Evolutionary conservation across 2,888 invertebrate species (phyloP), one percentile per base, ranked within the genome.

Genomic region (Acleris sparsana): DNA sequence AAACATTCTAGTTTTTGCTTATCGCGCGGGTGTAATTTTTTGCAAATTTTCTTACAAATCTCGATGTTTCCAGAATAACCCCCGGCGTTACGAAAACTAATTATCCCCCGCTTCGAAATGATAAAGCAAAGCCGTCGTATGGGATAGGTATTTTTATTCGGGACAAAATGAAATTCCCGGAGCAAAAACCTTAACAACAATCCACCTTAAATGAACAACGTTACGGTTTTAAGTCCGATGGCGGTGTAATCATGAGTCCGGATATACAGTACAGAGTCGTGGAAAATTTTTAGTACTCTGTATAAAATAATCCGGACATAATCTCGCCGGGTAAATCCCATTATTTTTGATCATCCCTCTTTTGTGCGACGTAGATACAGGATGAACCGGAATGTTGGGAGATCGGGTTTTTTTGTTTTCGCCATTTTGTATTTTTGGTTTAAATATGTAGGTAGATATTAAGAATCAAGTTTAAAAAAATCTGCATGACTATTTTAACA

Each of bases 61-160:
- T 46, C 44, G 57, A n/a, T 17, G 17, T 13, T n/a, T 52, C 11
- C 57, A 69, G 80, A 73, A 75, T 70, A 66, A 72, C 70, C 73
- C 83, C 80, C 83, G 84, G 82, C 84, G 85, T 86, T 86, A 82
- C 83, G 80, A 90, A 92, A 92, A 92, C 92, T 92, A 92, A 92
- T 92, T 92, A 92, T 87, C 85, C 84, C 80, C 82, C 83, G 83
- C 86, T 84, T 86, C 89, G 84, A 86, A 88, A 92, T 92, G 91
- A 92, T 92, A 92, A 92, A 92, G 91, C 92, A 92, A 92, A 92
- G 89, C 89, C 88, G 81, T 85, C 89, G 88, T 91, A 91, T 91
- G 79, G 84, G 86, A 90, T 90, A 66, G 66, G 66, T 66, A 92
- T 90, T 92, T 92, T 92, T 92, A 92, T 92, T 89, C 86, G 78